These are phyloP conservation scores for Sebastolobus altivelis DNA, from an alignment of 2,797 vertebrate species.

Conservation along the genomic window DNA sequence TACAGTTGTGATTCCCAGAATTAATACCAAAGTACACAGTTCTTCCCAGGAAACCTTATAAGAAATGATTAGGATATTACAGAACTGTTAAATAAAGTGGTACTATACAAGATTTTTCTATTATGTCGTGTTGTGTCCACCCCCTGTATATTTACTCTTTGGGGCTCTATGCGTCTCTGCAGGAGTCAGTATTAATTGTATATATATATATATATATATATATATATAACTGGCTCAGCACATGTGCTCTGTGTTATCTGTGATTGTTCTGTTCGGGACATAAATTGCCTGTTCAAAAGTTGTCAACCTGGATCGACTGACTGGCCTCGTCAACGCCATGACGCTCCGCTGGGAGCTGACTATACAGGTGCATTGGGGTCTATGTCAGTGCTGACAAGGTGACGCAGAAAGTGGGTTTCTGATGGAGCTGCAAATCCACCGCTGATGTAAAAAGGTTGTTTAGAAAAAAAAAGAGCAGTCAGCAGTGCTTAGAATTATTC, in stretches of 20 bases:
- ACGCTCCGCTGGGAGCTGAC: slow-evolving; percentile 57
- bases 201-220: no score
- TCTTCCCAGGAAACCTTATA: background rate
- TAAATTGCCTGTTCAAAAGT: slow-evolving; percentile 48
- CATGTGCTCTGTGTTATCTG: slow-evolving; percentile 15
- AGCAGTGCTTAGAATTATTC: slow-evolving; percentile 65
- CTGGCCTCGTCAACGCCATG: slow-evolving; percentile 23
- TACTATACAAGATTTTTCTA: background rate
- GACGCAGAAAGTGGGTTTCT: slow-evolving; percentile 49
- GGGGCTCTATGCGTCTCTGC: background rate
- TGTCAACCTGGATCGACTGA: slow-evolving; percentile 36
- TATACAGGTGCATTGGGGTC: slow-evolving; percentile 38
- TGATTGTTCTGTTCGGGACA: slow-evolving; percentile 34
- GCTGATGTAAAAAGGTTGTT: slow-evolving; percentile 41
- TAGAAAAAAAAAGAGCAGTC: slow-evolving; percentile 54
- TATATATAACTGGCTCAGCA: slow-evolving; percentile 31
- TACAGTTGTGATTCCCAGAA: background rate
- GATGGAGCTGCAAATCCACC: slow-evolving; percentile 55
- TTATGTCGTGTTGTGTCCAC: background rate
- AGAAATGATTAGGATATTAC: background rate
- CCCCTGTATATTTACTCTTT: background rate
- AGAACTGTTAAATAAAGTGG: background rate
- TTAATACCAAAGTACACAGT: background rate
- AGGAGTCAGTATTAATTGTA: slow-evolving; percentile 4
- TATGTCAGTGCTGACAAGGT: slow-evolving; percentile 56